A percentile compares a stretch with the other conserved stretches of the same genome.
Conservation (phyloP, 2,113 vertebrate genomes). For the Corythaixoides concolor region DNA sequence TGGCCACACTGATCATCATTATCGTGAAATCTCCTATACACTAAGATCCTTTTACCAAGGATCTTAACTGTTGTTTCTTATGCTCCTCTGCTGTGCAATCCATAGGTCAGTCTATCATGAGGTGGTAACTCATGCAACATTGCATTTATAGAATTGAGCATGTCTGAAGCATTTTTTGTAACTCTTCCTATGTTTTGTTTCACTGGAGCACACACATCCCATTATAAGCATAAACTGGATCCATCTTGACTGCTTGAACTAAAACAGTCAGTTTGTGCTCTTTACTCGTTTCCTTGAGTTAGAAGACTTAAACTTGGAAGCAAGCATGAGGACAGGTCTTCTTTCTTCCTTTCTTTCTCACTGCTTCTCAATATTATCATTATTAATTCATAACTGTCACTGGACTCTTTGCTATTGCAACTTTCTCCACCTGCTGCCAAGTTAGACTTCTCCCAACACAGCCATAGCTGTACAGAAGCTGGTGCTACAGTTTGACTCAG, state of each 20-base stretch:
- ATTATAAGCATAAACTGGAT: neutral
- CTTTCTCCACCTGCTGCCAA: neutral
- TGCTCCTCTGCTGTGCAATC: neutral
- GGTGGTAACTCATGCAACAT: neutral
- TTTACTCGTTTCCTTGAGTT: neutral
- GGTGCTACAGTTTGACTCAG: neutral
- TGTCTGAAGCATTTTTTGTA: neutral
- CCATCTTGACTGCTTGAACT: neutral
- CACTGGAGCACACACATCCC: neutral
- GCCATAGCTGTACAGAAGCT: neutral
- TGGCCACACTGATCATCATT: neutral
- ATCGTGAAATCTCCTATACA: neutral
- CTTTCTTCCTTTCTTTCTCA: neutral
- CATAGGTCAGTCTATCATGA: neutral
- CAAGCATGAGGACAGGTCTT: neutral
- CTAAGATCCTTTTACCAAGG: neutral
- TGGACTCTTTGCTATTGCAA: neutral
- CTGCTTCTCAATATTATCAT: neutral
- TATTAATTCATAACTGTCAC: neutral
- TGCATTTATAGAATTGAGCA: neutral
- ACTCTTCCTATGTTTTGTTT: neutral
- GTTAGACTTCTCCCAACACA: fast-evolving
- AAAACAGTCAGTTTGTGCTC: neutral
- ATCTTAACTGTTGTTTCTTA: neutral
- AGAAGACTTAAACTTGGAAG: neutral